A percentile compares a stretch with the other conserved stretches of the same genome.
These are phyloP conservation scores for Anableps anableps DNA, from an alignment of 2,797 vertebrate species.

Conservation along the genomic window DNA sequence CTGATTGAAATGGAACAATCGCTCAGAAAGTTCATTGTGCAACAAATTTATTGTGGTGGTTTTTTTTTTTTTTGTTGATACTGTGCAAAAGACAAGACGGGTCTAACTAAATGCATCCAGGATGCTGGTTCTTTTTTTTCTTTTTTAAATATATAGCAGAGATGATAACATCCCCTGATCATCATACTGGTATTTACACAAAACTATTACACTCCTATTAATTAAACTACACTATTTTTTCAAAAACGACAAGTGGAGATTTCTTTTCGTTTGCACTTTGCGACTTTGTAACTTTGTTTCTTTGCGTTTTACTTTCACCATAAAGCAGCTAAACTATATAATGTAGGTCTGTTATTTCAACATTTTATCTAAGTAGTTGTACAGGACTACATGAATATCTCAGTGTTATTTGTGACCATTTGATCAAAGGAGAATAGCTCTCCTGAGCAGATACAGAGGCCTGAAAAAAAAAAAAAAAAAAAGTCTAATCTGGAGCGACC, in stretches of 20 bases:
- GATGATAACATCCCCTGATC: slow-evolving; percentile 57
- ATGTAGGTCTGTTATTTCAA: slow-evolving; percentile 64
- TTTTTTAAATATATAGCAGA: slow-evolving; percentile 50
- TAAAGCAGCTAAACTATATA: slow-evolving; percentile 74
- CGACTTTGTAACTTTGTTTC: slow-evolving; percentile 50
- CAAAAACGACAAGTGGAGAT: slow-evolving; percentile 68
- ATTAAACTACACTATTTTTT: slow-evolving; percentile 73
- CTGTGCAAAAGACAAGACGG: slow-evolving; percentile 72
- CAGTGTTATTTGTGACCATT: slow-evolving; percentile 51
- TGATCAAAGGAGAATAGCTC: slow-evolving; percentile 54
- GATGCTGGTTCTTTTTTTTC: slow-evolving; percentile 56
- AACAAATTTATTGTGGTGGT: slow-evolving; percentile 54
- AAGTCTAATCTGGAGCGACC: slow-evolving; percentile 53
- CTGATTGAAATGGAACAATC: slow-evolving; percentile 59
- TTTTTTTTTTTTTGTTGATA: slow-evolving; percentile 59
- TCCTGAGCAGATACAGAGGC: slow-evolving; percentile 51
- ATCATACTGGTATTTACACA: slow-evolving; percentile 75
- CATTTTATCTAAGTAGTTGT: slow-evolving; percentile 62
- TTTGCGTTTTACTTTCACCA: slow-evolving; percentile 74
- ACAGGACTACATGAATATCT: slow-evolving; percentile 70
- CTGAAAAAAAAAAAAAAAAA: too few relatives aligned
- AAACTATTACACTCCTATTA: slow-evolving; percentile 73
- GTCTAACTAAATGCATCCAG: slow-evolving; percentile 70
- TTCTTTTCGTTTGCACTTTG: slow-evolving; percentile 49
- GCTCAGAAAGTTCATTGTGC: slow-evolving; percentile 54